phyloP scores from a whole-genome alignment of 92 coral and sea anemone species.

The Plumapathes pennacea region DNA sequence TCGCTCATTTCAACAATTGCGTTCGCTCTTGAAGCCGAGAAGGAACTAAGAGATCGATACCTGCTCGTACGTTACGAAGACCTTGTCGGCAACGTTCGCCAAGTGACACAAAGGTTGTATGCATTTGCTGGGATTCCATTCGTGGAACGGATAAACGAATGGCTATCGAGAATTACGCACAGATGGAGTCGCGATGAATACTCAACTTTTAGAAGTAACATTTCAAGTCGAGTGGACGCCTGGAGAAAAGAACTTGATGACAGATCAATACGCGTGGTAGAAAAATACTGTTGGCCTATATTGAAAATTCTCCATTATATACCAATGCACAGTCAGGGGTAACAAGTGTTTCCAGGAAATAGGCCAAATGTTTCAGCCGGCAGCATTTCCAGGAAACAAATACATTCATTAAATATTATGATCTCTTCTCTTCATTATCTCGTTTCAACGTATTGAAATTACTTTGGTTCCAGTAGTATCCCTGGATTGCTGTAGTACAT shows the following conservation, averaged over 20 bases:
- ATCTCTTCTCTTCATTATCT: no score
- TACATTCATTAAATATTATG: no score
- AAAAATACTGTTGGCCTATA: slow-evolving; percentile 65
- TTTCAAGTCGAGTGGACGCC: slow-evolving; percentile 29
- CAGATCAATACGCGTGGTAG: slow-evolving; percentile 43
- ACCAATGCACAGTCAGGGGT: slow-evolving; percentile 8
- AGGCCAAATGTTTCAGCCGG: no score
- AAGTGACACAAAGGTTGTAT: slow-evolving; percentile 43
- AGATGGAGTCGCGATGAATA: slow-evolving; percentile 9
- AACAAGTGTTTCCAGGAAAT: no score
- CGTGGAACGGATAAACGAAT: slow-evolving; percentile 27
- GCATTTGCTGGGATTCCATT: slow-evolving; percentile 53
- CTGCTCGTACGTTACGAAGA: slow-evolving; percentile 73
- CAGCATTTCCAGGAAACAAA: no score
- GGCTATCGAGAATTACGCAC: slow-evolving; percentile 32
- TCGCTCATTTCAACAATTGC: slow-evolving; percentile 50
- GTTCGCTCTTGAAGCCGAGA: slow-evolving; percentile 57
- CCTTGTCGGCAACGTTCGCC: slow-evolving; percentile 34
- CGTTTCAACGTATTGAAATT: no score
- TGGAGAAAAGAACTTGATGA: slow-evolving; percentile 55
- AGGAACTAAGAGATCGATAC: slow-evolving; percentile 28
- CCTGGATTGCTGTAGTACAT: no score
- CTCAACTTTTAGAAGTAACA: slow-evolving; percentile 55
- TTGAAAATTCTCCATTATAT: slow-evolving; percentile 47
- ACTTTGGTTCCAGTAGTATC: no score